A percentile compares a stretch with the other conserved stretches of the same genome.
Conservation (phyloP, 2,113 vertebrate genomes). For the Podiceps cristatus region DNA sequence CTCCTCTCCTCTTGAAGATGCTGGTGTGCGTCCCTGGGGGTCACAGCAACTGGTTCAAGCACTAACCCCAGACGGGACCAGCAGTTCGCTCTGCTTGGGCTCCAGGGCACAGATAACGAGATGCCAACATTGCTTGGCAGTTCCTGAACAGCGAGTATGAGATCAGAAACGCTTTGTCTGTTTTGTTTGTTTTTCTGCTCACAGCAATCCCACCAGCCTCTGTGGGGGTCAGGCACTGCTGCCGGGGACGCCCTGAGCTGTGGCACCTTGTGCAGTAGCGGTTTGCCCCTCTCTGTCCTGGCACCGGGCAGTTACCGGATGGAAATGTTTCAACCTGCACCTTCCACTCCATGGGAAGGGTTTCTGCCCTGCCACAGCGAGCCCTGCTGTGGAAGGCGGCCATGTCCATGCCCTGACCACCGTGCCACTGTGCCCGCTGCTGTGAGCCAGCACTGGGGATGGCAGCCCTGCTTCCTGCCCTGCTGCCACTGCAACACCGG, state of each 20-base stretch:
- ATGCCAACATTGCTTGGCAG: background rate
- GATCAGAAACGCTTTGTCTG: background rate
- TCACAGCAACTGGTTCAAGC: background rate
- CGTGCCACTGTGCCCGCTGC: accelerated
- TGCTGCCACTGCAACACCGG: background rate
- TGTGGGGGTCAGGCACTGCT: background rate
- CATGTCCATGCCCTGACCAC: background rate
- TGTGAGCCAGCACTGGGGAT: background rate
- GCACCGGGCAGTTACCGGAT: background rate
- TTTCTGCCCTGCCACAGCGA: background rate
- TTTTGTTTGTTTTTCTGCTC: background rate
- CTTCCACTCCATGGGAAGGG: background rate
- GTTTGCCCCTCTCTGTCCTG: background rate
- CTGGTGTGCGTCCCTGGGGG: background rate
- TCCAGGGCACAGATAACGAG: background rate
- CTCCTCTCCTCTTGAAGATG: background rate
- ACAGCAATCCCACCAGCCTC: background rate
- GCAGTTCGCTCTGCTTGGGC: background rate
- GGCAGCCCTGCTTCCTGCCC: background rate
- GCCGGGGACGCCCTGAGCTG: background rate
- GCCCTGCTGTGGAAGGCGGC: background rate
- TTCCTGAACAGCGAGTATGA: background rate
- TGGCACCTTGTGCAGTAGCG: background rate
- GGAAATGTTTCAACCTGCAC: background rate
- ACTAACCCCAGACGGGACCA: background rate